Base-by-base conservation (phyloP, 92 coral and sea anemone genomes). In the Scolanthus callimorphus region DNA sequence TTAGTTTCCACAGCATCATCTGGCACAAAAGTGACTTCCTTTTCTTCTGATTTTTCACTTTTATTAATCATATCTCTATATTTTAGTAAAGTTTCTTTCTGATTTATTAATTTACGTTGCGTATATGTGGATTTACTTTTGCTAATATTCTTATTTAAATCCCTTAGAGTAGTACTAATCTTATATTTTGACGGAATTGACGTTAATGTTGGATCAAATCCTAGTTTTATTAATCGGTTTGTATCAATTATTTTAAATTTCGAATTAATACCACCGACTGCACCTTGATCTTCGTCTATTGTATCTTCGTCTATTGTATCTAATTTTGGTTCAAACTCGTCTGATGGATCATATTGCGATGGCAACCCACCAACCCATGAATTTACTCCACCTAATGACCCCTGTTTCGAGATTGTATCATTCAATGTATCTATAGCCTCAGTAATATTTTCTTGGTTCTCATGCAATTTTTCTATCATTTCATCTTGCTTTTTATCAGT, bases 401-500 rank as follows among this genome's bases (percentile, higher is more conserved):
- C 52, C 17, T 46, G 41, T 34, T 1, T 68, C 25, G 75, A 22
- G 6, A 43, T 9, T 17, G 53, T 39, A 13, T 58, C 75, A 39
- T 21, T 68, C 26, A 58, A 20, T 41, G 25, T 38, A 0, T 68
- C 66, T 26, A 68, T 23, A 24, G 22, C 27, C 17, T 25, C 55
- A 20, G 20, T 25, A 23, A 65, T 50, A 54, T 22, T 41, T 0
- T 65, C 72, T 34, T 65, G 69, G 27, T 55, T 55, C 26, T 65
- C 65, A 17, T 55, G 20, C 29, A 65, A 25, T 30, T 65, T 17
- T n/a, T 65, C 49, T 15, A 65, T 54, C 0, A 65, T n/a, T 56
- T 65, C 22, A 27, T 65, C 72, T 20, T 65, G 72, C 55, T 55
- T 65, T 25, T 65, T 37, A 37, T 65, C 68, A 25, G 30, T 37